Conservation (phyloP, 2,888 invertebrate species). For the Mamestra brassicae region DNA sequence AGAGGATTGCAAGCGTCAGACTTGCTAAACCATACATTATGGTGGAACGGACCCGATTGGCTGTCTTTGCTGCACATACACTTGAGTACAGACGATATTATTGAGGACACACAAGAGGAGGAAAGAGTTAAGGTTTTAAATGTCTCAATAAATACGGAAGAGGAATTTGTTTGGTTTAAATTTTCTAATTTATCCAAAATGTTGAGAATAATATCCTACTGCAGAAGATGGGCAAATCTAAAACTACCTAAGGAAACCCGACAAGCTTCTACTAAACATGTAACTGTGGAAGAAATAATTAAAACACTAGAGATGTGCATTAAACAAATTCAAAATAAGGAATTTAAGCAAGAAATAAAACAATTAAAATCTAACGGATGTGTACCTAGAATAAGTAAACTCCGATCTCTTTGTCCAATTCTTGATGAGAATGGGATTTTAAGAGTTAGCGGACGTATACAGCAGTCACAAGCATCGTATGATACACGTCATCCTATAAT, state of each 20-base stretch:
- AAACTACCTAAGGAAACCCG: too few relatives aligned
- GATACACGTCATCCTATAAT: slow-evolving; percentile 3
- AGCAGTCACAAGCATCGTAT: neutral
- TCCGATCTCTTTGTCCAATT: neutral
- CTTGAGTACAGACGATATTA: neutral
- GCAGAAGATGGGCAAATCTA: too few relatives aligned
- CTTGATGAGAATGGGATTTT: neutral
- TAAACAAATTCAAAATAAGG: too few relatives aligned
- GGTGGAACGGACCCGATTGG: slow-evolving; percentile 29
- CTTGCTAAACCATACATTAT: slow-evolving; percentile 5
- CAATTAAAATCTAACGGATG: too few relatives aligned
- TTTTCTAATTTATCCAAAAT: too few relatives aligned
- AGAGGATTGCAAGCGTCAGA: neutral
- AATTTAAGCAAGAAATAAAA: too few relatives aligned
- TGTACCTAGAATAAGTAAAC: too few relatives aligned
- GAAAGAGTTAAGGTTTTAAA: slow-evolving; percentile 21
- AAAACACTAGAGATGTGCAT: too few relatives aligned
- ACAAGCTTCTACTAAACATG: too few relatives aligned
- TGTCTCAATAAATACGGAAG: neutral
- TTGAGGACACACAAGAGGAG: slow-evolving; percentile 29
- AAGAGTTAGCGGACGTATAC: slow-evolving; percentile 2
- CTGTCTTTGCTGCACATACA: neutral
- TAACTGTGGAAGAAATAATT: too few relatives aligned
- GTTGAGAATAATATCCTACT: too few relatives aligned
- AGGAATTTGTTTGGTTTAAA: neutral